Percentiles rank a stretch among this genome's conserved stretches.
These are phyloP conservation scores for Luperina nickerlii DNA, from an alignment of 2,888 invertebrate genomes.

Conservation along the genomic window DNA sequence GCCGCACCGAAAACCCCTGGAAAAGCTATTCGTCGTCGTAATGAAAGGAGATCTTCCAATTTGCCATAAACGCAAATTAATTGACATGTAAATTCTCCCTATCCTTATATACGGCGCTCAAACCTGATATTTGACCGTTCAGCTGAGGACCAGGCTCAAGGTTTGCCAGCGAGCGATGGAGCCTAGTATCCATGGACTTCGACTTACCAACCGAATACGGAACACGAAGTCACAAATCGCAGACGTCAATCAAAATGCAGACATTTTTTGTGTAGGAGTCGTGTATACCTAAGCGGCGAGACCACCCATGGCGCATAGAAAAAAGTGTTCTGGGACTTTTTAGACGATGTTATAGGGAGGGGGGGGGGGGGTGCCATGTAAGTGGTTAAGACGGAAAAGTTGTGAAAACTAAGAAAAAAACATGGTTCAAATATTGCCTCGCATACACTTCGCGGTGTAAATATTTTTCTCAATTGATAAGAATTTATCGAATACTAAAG, in stretches of 20 bases:
- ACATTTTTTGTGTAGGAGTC: too few species aligned
- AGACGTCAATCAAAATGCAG: neutral
- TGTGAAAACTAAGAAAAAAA: neutral
- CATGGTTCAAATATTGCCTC: neutral
- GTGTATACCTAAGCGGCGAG: too few species aligned
- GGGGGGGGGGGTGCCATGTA: too few species aligned
- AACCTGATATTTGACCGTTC: neutral
- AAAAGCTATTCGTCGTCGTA: neutral
- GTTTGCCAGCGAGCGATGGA: neutral
- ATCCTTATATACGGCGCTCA: too few species aligned
- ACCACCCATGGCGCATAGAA: too few species aligned
- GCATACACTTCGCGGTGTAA: neutral
- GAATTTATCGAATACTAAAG: neutral
- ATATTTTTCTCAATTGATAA: neutral
- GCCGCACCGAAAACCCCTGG: neutral
- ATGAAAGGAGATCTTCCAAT: neutral
- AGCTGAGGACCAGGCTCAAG: neutral
- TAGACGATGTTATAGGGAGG: too few species aligned
- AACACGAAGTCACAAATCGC: neutral
- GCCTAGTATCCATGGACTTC: neutral
- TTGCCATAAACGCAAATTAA: neutral
- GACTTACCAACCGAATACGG: neutral
- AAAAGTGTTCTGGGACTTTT: too few species aligned
- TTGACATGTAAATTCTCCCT: too few species aligned
- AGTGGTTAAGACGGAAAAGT: neutral